Base-by-base conservation (phyloP, 2,888 invertebrate genomes). In the Nysson spinosus region DNA sequence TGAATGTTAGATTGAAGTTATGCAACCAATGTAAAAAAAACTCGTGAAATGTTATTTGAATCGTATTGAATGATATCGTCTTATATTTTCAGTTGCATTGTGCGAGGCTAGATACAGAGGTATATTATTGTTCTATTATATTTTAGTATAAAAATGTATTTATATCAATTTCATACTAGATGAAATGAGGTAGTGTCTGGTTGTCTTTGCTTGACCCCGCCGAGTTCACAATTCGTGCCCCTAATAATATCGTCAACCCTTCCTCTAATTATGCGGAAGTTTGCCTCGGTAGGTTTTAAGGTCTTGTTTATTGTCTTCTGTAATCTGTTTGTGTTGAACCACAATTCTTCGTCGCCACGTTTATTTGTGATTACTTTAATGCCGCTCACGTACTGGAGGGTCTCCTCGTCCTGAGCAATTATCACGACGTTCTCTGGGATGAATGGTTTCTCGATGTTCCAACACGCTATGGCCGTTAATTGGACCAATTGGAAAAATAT, bases 401-500 rank as follows among this genome's bases (percentile, higher is more conserved):
- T 75, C 43, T 71, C 74, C 54, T 79, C 82, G 60, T 87, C 85
- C 62, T 81, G 79, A 1, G 80, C 83, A 20, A 87, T 55, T 37
- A 80, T 71, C 19, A 83, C 84, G 34, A 87, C 74, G 72, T 87
- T 84, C 24, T 86, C 83, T 3, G 81, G 78, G 4, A 68, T 75
- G 62, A 87, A 87, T 20, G 87, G 85, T 47, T 78, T 79, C 65
- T 82, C 82, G 49, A 87, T 87, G 77, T 88, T 86, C 85, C 87
- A 87, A 65, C 87, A 88, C 19, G 85, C 87, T 16, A 88, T 66
- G 1, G 88, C 83, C 22, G 87, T 88, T 62, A 80, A 75, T 60
- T 85, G 79, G 49, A 85, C 85, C 30, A 87, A 82, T 57, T 87
- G 88, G 77, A 87, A 88, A 76, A 87, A 88, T 69, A 88, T 77